Conservation (phyloP, 2,888 invertebrate species). For the Drymonia ruficornis region DNA sequence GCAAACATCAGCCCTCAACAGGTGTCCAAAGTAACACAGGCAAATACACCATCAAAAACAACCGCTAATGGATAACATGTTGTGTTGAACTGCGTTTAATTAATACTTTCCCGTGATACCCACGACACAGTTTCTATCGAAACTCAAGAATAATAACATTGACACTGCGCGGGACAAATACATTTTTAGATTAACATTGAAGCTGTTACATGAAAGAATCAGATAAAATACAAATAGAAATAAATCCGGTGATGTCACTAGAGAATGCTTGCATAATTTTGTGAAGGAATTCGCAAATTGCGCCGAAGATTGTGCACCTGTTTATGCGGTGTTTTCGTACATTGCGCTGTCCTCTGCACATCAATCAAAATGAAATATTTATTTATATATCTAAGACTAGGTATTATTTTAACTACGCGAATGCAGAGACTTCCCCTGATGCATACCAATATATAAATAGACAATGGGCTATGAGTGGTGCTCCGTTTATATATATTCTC, state of each 20-base stretch:
- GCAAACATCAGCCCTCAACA: conserved; percentile 5
- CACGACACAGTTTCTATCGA: background rate
- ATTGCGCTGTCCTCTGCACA: conserved; percentile 10
- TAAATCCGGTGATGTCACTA: conserved; percentile 27
- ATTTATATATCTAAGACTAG: background rate
- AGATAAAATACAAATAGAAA: conserved; percentile 3
- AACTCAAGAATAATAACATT: background rate
- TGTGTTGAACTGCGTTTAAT: background rate
- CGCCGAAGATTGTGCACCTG: conserved; percentile 32
- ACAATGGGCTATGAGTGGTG: too few species aligned
- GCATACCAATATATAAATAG: too few species aligned
- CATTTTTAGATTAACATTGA: conserved; percentile 4
- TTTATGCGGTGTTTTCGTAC: conserved; percentile 14
- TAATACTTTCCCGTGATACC: background rate
- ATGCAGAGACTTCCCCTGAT: too few species aligned
- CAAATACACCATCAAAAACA: background rate
- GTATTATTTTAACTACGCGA: too few species aligned
- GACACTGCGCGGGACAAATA: background rate
- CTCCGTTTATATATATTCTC: too few species aligned
- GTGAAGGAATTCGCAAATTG: conserved; percentile 32
- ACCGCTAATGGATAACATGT: background rate
- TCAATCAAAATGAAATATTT: conserved; percentile 11
- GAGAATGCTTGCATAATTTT: conserved; percentile 26
- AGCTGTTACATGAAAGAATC: background rate
- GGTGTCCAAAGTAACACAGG: conserved; percentile 6